phyloP scores from a whole-genome alignment of 1,140 invertebrate genomes.

The Drosophila pruinosa region DNA sequence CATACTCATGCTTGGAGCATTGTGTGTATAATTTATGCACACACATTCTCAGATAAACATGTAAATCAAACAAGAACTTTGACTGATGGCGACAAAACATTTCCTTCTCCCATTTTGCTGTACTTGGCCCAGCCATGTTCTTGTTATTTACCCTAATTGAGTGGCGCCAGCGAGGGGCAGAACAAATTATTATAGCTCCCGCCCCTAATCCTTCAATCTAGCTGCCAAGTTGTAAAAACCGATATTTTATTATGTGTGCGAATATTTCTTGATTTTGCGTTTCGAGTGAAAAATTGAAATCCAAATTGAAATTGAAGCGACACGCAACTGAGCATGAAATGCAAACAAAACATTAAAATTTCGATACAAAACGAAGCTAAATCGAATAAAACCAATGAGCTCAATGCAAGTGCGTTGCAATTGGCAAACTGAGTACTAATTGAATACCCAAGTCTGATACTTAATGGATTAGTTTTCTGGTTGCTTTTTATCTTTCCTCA shows the following conservation, averaged over 20 bases:
- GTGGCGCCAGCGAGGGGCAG: constrained; percentile 57
- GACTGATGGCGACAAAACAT: constrained; percentile 72
- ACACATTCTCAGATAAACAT: constrained; percentile 65
- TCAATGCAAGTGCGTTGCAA: constrained; percentile 9
- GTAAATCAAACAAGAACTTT: constrained; percentile 79
- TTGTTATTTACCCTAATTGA: constrained; percentile 53
- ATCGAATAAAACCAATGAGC: constrained; percentile 1
- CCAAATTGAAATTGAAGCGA: constrained; percentile 23
- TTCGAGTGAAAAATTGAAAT: constrained; percentile 42
- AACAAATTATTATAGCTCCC: constrained; percentile 54
- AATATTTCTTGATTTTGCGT: constrained; percentile 37
- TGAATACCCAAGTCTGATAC: background rate
- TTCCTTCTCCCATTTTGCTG: constrained; percentile 41
- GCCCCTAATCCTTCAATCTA: background rate
- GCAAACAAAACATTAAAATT: constrained; percentile 44
- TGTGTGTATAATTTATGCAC: constrained; percentile 70
- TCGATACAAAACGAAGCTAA: background rate
- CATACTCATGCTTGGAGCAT: constrained; percentile 15
- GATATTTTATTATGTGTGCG: constrained; percentile 66
- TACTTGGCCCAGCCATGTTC: constrained; percentile 15
- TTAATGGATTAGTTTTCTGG: too few relatives aligned
- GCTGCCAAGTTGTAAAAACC: constrained; percentile 22
- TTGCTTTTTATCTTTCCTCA: too few relatives aligned
- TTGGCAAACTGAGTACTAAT: background rate
- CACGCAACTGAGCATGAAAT: constrained; percentile 39